A percentile compares a stretch with the other conserved stretches of the same genome.
These are phyloP conservation scores for Manis javanica DNA, from an alignment of 2,797 vertebrate species.

Conservation along the genomic window DNA sequence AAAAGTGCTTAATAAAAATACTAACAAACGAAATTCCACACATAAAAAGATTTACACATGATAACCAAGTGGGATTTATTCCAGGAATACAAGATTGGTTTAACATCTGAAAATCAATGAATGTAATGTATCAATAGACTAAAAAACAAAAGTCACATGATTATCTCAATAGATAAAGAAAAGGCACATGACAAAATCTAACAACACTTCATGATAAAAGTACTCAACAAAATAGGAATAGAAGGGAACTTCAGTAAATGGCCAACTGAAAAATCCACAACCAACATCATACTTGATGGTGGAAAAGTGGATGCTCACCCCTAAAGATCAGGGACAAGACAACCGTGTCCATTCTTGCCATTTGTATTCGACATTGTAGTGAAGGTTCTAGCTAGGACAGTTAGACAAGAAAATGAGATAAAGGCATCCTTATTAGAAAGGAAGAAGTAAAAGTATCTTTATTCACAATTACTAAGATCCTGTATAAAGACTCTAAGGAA, in stretches of 20 bases:
- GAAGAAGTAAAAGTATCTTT: not conserved
- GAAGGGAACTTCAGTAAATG: not conserved
- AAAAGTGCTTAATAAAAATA: not conserved
- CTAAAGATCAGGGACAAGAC: not conserved
- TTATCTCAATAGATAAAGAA: not conserved
- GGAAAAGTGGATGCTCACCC: not conserved
- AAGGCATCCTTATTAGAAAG: not conserved
- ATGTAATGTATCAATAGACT: not conserved
- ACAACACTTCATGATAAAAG: not conserved
- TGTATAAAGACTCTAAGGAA: not conserved
- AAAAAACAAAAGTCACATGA: not conserved
- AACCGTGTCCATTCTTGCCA: not conserved
- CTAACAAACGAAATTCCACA: not conserved
- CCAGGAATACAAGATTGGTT: not conserved
- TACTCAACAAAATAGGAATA: conserved; percentile 6
- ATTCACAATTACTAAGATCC: not conserved
- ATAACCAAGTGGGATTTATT: not conserved
- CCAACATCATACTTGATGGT: not conserved
- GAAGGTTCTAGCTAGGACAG: not conserved
- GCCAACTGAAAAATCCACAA: not conserved
- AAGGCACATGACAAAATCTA: not conserved
- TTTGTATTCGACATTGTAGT: not conserved
- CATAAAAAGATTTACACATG: not conserved
- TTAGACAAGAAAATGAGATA: not conserved
- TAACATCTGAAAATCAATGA: not conserved